A percentile compares a stretch with the other conserved stretches of the same genome.
Conservation (phyloP, 2,113 vertebrate species). For the Picathartes gymnocephalus region DNA sequence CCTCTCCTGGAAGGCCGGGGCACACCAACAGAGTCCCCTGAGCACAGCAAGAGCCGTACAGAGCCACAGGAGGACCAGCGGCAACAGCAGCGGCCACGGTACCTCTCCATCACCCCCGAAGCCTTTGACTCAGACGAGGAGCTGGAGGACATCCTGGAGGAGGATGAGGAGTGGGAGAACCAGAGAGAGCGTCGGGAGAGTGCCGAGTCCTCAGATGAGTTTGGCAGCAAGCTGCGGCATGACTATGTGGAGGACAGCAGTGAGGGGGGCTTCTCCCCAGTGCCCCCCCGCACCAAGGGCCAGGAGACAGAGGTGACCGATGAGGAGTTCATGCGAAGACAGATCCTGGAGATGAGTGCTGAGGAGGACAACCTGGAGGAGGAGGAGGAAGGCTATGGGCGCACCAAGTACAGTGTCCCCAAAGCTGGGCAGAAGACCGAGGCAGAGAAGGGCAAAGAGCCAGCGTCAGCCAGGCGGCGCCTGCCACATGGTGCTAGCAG, state of each 20-base stretch:
- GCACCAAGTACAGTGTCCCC: slow-evolving; percentile 57
- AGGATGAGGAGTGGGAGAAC: slow-evolving; percentile 88
- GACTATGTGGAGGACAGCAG: slow-evolving; percentile 97
- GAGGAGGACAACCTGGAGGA: slow-evolving; percentile 92
- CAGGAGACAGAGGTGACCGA: slow-evolving; percentile 79
- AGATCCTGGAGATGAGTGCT: slow-evolving; percentile 97
- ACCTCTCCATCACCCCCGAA: slow-evolving; percentile 88
- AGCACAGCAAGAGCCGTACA: slow-evolving; percentile 54
- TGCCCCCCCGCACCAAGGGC: slow-evolving; percentile 81
- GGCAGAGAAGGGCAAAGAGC: slow-evolving; percentile 82
- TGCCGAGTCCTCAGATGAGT: slow-evolving; percentile 89
- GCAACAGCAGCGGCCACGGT: slow-evolving; percentile 87
- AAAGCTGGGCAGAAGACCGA: slow-evolving; percentile 82
- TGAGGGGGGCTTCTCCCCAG: slow-evolving; percentile 89
- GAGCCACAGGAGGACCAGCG: slow-evolving; percentile 74
- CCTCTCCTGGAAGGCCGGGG: slow-evolving; percentile 84
- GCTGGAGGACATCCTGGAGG: slow-evolving; percentile 89
- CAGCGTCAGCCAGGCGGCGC: slow-evolving; percentile 66
- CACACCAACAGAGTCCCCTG: slow-evolving; percentile 25
- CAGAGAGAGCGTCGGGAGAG: slow-evolving; percentile 78
- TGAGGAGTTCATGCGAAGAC: slow-evolving; percentile 97
- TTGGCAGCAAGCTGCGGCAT: slow-evolving; percentile 92
- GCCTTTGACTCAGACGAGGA: slow-evolving; percentile 91
- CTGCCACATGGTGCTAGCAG: slow-evolving; percentile 83
- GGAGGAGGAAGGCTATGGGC: slow-evolving; percentile 77